Evolutionary conservation across 23 tunicate genomes (phyloP), one percentile per base, ranked within the genome.

Genomic region (Corella eumyota): DNA sequence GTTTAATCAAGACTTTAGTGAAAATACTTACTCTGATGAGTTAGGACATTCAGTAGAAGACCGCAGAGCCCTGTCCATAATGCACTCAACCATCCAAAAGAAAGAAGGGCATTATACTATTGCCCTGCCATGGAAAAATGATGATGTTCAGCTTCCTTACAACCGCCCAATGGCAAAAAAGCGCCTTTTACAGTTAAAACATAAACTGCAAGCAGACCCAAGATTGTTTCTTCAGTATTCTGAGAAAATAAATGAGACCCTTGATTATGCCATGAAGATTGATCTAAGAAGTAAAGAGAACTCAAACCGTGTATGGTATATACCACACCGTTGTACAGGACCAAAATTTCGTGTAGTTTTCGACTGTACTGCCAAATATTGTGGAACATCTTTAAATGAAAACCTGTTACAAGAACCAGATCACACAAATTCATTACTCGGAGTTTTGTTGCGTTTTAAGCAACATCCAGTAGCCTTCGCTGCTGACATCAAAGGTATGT

Each of bases 291-390:
- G n/a, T n/a, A n/a, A n/a, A n/a, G n/a, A n/a, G n/a, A n/a, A n/a
- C n/a, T n/a, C n/a, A n/a, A n/a, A n/a, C n/a, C n/a, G n/a, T n/a
- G n/a, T n/a, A n/a, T n/a, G n/a, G n/a, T n/a, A n/a, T n/a, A n/a
- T n/a, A n/a, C n/a, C n/a, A n/a, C 78, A 72, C 30, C 70, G 50
- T 33, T 62, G 40, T 35, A 72, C 78, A 0, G 61, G 76, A 0
- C 23, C 32, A 24, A 72, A 72, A 37, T 72, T 70, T 46, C 0
- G n/a, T n/a, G n/a, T n/a, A n/a, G n/a, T n/a, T n/a, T n/a, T n/a
- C n/a, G n/a, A n/a, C n/a, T n/a, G n/a, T 67, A n/a, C n/a, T n/a
- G n/a, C n/a, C n/a, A n/a, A n/a, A n/a, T 38, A 6, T 33, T 38
- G 30, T 5, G 76, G 76, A 5, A 70, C 56, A 45, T 60, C 76